These are phyloP conservation scores for Ectropis grisescens DNA, from an alignment of 1,140 invertebrate species.

Conservation along the genomic window DNA sequence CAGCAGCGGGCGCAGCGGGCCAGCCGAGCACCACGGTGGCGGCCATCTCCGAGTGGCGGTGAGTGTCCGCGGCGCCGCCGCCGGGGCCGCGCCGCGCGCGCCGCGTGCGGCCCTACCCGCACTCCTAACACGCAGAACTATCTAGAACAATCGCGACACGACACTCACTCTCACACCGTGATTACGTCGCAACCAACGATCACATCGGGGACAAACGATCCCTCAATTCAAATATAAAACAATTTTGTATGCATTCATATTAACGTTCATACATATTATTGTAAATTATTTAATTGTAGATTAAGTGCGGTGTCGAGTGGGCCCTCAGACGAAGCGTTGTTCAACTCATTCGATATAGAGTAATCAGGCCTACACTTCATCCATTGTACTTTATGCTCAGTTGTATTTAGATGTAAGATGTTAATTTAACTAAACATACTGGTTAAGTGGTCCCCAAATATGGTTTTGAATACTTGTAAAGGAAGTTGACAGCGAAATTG, in stretches of 20 bases:
- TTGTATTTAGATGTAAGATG: slow-evolving; percentile 50
- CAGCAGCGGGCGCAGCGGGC: slow-evolving; percentile 5
- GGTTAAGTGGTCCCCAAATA: too few relatives aligned
- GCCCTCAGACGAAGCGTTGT: slow-evolving; percentile 15
- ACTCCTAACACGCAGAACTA: too few relatives aligned
- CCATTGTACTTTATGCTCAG: slow-evolving; percentile 61
- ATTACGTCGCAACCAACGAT: slow-evolving; percentile 8
- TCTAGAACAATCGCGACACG: too few relatives aligned
- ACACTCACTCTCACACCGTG: slow-evolving; percentile 6
- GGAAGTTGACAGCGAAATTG: too few relatives aligned
- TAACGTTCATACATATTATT: slow-evolving; percentile 39
- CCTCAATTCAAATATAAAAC: slow-evolving; percentile 14
- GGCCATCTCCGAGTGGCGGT: slow-evolving; percentile 51
- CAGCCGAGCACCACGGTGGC: slow-evolving; percentile 46
- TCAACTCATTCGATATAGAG: slow-evolving; percentile 25
- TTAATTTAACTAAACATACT: too few relatives aligned
- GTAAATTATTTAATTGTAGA: slow-evolving; percentile 55
- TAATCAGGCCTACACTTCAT: slow-evolving; percentile 27
- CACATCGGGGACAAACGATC: too few relatives aligned
- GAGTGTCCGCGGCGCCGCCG: slow-evolving; percentile 19
- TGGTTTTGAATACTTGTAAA: too few relatives aligned
- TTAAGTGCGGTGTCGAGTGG: slow-evolving; percentile 23
- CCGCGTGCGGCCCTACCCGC: too few relatives aligned
- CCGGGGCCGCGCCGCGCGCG: slow-evolving; percentile 1
- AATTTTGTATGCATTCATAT: slow-evolving; percentile 48